Evolutionary conservation across 2,888 invertebrate species (phyloP).

Genomic region (Drosophila imparisetae): DNA sequence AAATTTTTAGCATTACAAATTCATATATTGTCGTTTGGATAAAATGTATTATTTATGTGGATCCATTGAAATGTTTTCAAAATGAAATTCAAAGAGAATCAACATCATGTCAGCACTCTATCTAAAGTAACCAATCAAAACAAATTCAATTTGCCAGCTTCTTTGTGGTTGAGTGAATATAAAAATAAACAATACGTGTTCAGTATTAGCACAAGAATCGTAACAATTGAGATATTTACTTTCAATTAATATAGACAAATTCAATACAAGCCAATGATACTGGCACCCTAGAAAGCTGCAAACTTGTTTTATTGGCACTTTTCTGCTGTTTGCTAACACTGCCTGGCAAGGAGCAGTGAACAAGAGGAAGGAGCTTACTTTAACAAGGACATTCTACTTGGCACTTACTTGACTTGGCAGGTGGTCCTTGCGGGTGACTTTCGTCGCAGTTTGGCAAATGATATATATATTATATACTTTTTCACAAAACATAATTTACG

Average conservation of each 20-base stretch:
- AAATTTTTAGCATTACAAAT: neutral
- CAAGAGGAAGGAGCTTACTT: conserved; percentile 15
- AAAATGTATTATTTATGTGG: neutral
- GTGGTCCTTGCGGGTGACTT: conserved; percentile 37
- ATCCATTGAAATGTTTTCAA: neutral
- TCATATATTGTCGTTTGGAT: neutral
- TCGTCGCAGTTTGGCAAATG: conserved; percentile 22
- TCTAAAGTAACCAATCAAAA: neutral
- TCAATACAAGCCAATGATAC: conserved; percentile 4
- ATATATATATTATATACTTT: conserved; percentile 16
- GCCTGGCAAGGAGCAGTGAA: neutral
- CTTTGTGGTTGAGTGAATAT: neutral
- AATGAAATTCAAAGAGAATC: neutral
- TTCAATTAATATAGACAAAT: conserved; percentile 52
- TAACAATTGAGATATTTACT: conserved; percentile 46
- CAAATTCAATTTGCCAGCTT: conserved; percentile 5
- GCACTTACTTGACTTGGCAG: conserved; percentile 31
- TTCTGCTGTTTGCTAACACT: conserved; percentile 34
- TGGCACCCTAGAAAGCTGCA: neutral
- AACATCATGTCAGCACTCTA: neutral
- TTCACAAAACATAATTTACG: conserved; percentile 61
- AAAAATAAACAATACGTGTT: neutral
- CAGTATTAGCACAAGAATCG: conserved; percentile 5
- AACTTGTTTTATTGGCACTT: conserved; percentile 24
- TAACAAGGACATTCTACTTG: conserved; percentile 24